A percentile compares a stretch with the other conserved stretches of the same genome.
Conservation (phyloP, 2,888 invertebrate genomes). For the Hirtodrosophila confusa region DNA sequence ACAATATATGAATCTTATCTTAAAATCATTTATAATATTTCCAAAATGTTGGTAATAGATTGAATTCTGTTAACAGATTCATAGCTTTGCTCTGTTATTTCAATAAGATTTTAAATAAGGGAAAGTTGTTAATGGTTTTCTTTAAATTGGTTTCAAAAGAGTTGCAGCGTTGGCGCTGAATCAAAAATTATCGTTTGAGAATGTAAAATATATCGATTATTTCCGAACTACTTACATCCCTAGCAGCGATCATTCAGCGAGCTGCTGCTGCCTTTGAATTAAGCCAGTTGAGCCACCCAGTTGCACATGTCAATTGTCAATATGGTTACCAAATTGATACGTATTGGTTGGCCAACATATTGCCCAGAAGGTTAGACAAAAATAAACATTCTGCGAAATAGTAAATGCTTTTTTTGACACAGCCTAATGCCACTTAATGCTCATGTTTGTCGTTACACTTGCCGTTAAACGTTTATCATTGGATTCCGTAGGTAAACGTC, state of each 20-base stretch:
- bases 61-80: no score
- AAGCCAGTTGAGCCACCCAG: conserved; percentile 43
- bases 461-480: conserved; percentile 47
- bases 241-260: conserved; percentile 13
- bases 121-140: no score
- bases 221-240: neutral
- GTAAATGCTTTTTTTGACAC: conserved; percentile 73
- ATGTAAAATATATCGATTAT: no score
- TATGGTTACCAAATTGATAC: conserved; percentile 52
- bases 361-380: conserved; percentile 45
- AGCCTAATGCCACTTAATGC: conserved; percentile 67
- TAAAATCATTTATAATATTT: no score
- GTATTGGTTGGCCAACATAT: conserved; percentile 30
- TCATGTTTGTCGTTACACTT: conserved; percentile 51
- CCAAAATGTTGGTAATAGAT: no score
- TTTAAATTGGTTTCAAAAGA: no score
- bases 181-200: no score
- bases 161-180: no score
- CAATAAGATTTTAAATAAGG: no score
- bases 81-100: no score
- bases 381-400: conserved; percentile 46
- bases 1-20: no score
- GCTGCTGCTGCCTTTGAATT: conserved; percentile 18
- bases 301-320: conserved; percentile 40
- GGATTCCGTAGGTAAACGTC: conserved; percentile 45